phyloP scores from a whole-genome alignment of 2,113 vertebrate genomes.

The Epinephelus cyanopodus region DNA sequence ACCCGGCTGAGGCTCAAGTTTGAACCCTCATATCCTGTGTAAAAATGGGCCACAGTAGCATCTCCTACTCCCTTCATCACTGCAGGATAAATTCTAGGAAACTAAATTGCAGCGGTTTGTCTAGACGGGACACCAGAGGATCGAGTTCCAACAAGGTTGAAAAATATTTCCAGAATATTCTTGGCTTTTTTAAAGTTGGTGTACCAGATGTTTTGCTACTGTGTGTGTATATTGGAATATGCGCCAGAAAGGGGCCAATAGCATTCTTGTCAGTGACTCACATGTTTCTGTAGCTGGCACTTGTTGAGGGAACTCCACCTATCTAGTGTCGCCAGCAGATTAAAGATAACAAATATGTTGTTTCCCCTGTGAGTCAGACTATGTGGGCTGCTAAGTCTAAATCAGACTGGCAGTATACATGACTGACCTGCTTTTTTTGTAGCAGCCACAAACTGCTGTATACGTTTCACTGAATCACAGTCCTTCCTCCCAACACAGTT shows the following conservation, averaged over 20 bases:
- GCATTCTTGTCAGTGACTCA: conserved; percentile 3
- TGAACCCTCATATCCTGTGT: conserved; percentile 47
- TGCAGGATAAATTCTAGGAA: conserved; percentile 43
- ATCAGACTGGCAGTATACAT: neutral
- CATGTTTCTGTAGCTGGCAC: neutral
- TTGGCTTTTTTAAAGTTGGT: conserved; percentile 13
- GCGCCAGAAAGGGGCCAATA: neutral
- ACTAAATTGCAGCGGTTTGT: conserved; percentile 53
- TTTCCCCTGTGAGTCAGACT: conserved; percentile 39
- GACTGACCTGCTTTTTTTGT: conserved; percentile 26
- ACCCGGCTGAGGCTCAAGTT: conserved; percentile 44
- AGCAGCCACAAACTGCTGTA: neutral
- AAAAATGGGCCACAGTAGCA: conserved; percentile 26
- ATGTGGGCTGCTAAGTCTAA: neutral
- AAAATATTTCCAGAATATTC: conserved; percentile 53
- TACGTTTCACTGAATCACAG: conserved; percentile 16
- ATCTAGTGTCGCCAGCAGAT: conserved; percentile 1
- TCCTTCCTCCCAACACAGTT: conserved; percentile 4
- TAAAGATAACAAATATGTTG: conserved; percentile 7
- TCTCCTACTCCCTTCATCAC: conserved; percentile 37
- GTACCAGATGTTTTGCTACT: conserved; percentile 30
- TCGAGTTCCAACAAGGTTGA: conserved; percentile 26
- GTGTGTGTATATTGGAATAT: neutral
- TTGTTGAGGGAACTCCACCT: neutral
- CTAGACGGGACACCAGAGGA: conserved; percentile 55